Evolutionary conservation across 2,888 invertebrate species (phyloP).

Genomic region (Parascotia fuliginaria): DNA sequence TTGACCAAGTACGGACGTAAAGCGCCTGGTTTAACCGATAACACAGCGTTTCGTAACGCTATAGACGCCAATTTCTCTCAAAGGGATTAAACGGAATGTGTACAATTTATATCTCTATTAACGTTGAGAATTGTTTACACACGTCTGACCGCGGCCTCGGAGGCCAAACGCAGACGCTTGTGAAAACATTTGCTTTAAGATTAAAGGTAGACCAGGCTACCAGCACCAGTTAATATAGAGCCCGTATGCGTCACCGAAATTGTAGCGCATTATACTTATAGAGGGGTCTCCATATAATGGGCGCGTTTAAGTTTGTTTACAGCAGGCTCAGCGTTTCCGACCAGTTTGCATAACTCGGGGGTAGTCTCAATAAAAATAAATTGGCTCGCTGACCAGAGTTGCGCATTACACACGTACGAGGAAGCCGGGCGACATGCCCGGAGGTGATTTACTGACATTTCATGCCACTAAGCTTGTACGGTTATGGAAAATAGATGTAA

Average conservation of each 20-base stretch:
- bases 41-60: constrained; percentile 63
- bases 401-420: constrained; percentile 82
- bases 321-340: constrained; percentile 80
- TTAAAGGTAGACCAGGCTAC: constrained; percentile 77
- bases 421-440: constrained; percentile 77
- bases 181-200: constrained; percentile 79
- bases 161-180: constrained; percentile 73
- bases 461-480: constrained; percentile 48
- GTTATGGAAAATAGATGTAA: constrained; percentile 51
- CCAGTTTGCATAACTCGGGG: constrained; percentile 84
- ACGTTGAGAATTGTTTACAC: constrained; percentile 81
- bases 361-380: constrained; percentile 85
- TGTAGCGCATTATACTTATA: constrained; percentile 22
- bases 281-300: constrained; percentile 61
- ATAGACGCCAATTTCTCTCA: constrained; percentile 71
- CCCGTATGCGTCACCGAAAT: constrained; percentile 42
- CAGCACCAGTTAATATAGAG: constrained; percentile 54
- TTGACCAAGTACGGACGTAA: constrained; percentile 36
- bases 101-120: constrained; percentile 85
- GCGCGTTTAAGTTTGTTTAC: constrained; percentile 78
- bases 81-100: constrained; percentile 79
- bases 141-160: constrained; percentile 71
- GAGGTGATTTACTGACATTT: constrained; percentile 76
- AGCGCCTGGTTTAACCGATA: constrained; percentile 66
- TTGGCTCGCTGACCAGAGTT: constrained; percentile 80